These are phyloP conservation scores for Girardinichthys multiradiatus DNA, from an alignment of 2,113 vertebrate genomes.

Conservation along the genomic window DNA sequence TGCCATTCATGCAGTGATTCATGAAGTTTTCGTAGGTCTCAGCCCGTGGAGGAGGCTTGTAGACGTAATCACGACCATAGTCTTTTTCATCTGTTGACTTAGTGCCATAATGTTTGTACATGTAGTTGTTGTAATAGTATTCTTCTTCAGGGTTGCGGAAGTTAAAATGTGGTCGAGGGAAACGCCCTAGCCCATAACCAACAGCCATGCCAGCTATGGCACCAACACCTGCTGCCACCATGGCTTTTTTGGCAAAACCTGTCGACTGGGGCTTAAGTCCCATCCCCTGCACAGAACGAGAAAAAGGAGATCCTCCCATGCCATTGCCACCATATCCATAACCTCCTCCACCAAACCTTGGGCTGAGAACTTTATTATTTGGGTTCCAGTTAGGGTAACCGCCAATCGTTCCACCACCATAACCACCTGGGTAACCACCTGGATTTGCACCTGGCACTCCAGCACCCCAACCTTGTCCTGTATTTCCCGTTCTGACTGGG, in stretches of 20 bases:
- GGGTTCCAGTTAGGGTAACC: constrained; percentile 80
- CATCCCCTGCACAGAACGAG: constrained; percentile 68
- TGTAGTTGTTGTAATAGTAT: constrained; percentile 80
- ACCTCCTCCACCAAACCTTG: constrained; percentile 72
- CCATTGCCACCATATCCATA: constrained; percentile 67
- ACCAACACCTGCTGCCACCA: constrained; percentile 79
- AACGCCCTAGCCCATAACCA: constrained; percentile 78
- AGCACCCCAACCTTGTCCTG: constrained; percentile 52
- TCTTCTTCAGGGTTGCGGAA: constrained; percentile 77
- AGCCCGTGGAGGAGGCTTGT: constrained; percentile 62
- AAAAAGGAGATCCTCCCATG: constrained; percentile 77
- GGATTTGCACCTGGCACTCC: constrained; percentile 47
- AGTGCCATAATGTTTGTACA: constrained; percentile 73
- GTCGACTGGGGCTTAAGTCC: constrained; percentile 72
- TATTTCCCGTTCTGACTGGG: constrained; percentile 59
- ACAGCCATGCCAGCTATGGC: constrained; percentile 80
- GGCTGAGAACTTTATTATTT: constrained; percentile 80
- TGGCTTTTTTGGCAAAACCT: constrained; percentile 79
- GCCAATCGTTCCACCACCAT: constrained; percentile 52
- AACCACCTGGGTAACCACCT: constrained; percentile 53
- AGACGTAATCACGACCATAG: constrained; percentile 70
- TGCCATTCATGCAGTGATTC: constrained; percentile 72
- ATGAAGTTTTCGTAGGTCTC: constrained; percentile 73
- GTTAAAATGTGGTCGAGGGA: constrained; percentile 76
- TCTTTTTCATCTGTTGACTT: constrained; percentile 73